A percentile compares a stretch with the other conserved stretches of the same genome.
Conservation (phyloP, 2,888 invertebrate genomes). For the Dendrolimus houi region DNA sequence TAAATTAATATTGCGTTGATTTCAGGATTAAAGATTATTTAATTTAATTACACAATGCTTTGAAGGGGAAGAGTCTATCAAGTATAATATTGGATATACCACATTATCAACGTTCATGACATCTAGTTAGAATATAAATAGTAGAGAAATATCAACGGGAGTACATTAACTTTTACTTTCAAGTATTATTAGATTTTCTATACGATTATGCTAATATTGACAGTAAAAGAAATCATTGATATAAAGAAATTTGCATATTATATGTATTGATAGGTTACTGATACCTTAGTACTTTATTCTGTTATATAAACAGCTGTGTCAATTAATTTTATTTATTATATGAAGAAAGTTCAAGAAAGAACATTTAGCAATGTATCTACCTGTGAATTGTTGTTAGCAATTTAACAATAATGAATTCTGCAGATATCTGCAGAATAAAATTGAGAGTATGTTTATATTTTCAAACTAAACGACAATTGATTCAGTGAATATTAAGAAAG, state of each 20-base stretch:
- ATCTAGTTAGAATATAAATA: no score
- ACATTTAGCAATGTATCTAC: neutral
- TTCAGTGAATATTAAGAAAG: no score
- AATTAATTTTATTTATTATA: neutral
- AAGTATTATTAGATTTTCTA: neutral
- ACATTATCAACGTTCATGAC: no score
- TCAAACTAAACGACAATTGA: no score
- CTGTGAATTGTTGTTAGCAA: neutral
- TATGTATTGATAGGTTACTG: neutral
- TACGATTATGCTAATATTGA: neutral
- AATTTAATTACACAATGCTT: no score
- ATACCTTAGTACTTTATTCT: neutral
- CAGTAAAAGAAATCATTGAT: neutral
- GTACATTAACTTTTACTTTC: conserved; percentile 11
- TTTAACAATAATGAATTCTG: no score
- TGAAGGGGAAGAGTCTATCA: no score
- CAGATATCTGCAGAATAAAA: no score
- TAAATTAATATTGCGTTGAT: no score
- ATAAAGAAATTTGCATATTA: neutral
- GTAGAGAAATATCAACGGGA: neutral
- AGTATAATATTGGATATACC: no score
- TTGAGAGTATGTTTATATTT: no score
- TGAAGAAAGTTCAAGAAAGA: neutral
- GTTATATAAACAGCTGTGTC: conserved; percentile 3
- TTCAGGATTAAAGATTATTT: no score